Base-by-base conservation (phyloP, 2,113 vertebrate genomes). In the Entelurus aequoreus region DNA sequence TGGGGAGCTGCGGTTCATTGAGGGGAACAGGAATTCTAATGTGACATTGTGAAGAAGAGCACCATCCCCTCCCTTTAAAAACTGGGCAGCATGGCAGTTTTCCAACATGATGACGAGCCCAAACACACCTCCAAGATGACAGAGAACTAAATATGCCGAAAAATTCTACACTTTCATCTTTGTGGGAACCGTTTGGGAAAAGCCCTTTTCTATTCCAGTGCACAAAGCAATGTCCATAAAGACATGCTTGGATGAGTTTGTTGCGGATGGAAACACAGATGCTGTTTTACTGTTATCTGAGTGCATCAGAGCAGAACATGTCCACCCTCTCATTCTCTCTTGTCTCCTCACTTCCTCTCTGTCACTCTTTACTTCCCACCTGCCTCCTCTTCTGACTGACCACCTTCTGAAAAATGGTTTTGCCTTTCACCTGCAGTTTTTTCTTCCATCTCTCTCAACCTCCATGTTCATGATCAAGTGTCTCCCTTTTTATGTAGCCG, bases 371-470 rank as follows among this genome's bases (percentile, higher is more conserved):
- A 68, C 75, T 80, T 64, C 12, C 58, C 72, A 12, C 9, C 37
- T 48, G 19, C 50, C 52, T 47, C 46, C 16, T 35, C 47, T 59
- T 66, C 48, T 63, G 38, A 60, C 62, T 56, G 68, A 71, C 74
- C 65, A 75, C 64, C 63, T 50, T 44, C 69, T 78, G 71, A 76
- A 74, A 76, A 80, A 85, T 77, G 66, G 78, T 80, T 73, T 69
- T 44, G 42, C 75, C 78, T 77, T 66, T 82, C 75, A 65, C 62
- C 57, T 60, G 55, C 53, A 71, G n/a, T 84, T 81, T 78, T 69
- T 69, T 80, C 69, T 77, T 63, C 70, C 62, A 77, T 86, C 75
- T 58, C 75, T 87, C 81, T 77, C 62, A 59, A 66, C 73, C 49
- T 65, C 38, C 47, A 16, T 72, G 47, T 44, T 40, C 63, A 49